Evolutionary conservation across 2,113 vertebrate species (phyloP).

Genomic region (Chaetorhynchus papuensis): DNA sequence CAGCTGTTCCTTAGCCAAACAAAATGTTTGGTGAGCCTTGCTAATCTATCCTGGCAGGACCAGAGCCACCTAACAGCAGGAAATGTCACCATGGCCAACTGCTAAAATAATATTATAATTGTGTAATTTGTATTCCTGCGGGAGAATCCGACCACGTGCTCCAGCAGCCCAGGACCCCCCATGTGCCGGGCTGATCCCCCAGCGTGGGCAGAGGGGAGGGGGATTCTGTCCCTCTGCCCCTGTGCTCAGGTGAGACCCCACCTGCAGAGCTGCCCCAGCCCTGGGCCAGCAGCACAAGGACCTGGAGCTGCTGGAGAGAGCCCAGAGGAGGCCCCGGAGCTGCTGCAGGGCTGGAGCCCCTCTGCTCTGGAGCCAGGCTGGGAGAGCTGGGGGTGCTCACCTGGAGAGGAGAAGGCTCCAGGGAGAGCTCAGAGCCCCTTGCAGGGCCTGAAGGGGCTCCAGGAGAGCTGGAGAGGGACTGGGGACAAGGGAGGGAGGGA

Average conservation of each 20-base stretch:
- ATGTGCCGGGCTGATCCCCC: fast-evolving
- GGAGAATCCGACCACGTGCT: neutral
- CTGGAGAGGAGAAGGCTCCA: neutral
- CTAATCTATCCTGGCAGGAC: neutral
- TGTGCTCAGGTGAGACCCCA: neutral
- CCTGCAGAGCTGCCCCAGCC: neutral
- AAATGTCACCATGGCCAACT: neutral
- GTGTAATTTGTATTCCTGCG: neutral
- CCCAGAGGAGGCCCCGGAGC: neutral
- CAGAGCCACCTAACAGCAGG: neutral
- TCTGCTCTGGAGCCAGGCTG: neutral
- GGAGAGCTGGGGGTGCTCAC: neutral
- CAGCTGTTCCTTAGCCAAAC: neutral
- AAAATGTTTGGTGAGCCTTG: neutral
- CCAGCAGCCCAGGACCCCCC: neutral
- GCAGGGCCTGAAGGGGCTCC: neutral
- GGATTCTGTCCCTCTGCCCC: neutral
- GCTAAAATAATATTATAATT: neutral
- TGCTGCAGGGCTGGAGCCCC: neutral
- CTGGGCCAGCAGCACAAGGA: neutral
- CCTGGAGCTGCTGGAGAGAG: neutral
- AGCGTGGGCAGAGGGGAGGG: fast-evolving
- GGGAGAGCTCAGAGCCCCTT: neutral
- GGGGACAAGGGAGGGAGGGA: fast-evolving
- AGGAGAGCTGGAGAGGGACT: neutral